A percentile compares a stretch with the other conserved stretches of the same genome.
Conservation (phyloP, 2,113 vertebrate genomes). For the Halichoerus grypus region DNA sequence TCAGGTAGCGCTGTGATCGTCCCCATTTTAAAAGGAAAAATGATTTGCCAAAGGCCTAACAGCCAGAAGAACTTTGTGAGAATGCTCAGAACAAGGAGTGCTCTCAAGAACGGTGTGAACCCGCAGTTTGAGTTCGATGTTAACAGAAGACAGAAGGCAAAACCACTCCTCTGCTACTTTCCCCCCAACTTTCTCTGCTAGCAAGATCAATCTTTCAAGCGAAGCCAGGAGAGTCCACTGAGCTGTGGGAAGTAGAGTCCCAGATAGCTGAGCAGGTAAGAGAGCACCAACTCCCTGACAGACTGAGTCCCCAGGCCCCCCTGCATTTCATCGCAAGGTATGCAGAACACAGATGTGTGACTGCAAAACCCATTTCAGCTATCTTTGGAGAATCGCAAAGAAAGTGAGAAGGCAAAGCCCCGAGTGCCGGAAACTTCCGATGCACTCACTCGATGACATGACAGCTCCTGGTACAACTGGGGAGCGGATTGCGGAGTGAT, state of each 20-base stretch:
- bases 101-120: fast-evolving
- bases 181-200: background rate
- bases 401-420: background rate
- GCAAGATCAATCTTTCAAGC: fast-evolving
- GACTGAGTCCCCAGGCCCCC: background rate
- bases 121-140: background rate
- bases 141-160: background rate
- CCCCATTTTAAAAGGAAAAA: background rate
- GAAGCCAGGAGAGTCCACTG: background rate
- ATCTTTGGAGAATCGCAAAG: background rate
- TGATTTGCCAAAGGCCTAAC: fast-evolving
- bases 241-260: background rate
- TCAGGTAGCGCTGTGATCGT: background rate
- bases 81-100: background rate
- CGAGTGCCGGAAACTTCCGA: fast-evolving
- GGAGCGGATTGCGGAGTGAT: background rate
- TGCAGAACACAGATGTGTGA: background rate
- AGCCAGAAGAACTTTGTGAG: background rate
- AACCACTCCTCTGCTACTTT: too few species aligned
- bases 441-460: background rate
- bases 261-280: background rate
- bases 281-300: too few species aligned
- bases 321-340: background rate
- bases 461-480: background rate
- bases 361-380: background rate